Conservation (phyloP, 53 echinoderm and acorn worm genomes). For the Mesocentrotus franciscanus region DNA sequence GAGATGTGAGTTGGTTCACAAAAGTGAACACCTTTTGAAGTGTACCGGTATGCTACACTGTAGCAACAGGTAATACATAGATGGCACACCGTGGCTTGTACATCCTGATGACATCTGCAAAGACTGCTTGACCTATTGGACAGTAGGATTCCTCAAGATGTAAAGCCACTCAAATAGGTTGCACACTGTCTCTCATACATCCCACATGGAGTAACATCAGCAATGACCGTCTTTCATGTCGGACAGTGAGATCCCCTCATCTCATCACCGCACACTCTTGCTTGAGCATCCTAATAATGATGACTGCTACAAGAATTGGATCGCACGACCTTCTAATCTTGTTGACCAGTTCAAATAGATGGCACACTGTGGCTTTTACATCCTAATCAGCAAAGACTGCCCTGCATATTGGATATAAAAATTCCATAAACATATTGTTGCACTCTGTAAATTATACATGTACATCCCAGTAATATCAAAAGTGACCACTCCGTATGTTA, state of each 20-base stretch:
- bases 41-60: background rate
- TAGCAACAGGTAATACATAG: background rate
- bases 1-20: background rate
- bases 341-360: background rate
- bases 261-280: conserved; percentile 73
- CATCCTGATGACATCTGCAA: conserved; percentile 85
- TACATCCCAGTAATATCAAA: no score
- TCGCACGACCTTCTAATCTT: background rate
- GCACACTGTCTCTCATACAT: conserved; percentile 68
- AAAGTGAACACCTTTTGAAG: background rate
- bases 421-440: no score
- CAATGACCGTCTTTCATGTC: conserved; percentile 82
- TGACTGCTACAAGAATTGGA: background rate
- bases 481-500: no score
- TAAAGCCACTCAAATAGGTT: conserved; percentile 66
- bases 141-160: conserved; percentile 82
- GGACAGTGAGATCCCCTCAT: conserved; percentile 85
- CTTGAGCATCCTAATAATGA: background rate
- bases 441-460: no score
- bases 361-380: conserved; percentile 58
- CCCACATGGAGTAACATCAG: conserved; percentile 78
- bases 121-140: conserved; percentile 85
- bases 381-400: no score
- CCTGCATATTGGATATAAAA: no score
- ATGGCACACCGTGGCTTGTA: conserved; percentile 61